Base-by-base conservation (phyloP, 2,888 invertebrate species). In the Tetranychus truncatus region DNA sequence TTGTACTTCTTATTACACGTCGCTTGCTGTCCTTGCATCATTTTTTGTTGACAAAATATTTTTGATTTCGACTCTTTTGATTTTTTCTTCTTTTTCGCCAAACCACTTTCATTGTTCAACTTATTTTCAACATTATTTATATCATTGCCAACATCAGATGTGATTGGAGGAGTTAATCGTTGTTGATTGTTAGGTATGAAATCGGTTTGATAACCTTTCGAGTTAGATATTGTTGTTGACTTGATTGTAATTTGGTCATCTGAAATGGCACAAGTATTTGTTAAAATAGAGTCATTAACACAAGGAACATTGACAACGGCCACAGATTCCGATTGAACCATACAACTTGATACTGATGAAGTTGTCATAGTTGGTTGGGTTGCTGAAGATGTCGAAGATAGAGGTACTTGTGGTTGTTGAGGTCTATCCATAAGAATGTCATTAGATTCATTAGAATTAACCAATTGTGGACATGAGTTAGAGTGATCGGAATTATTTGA, bases 11-110 rank as follows among this genome's bases (percentile, higher is more conserved):
- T 20, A 69, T 24, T 69, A 11, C 5, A 20, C 18, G 11, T 21
- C 18, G 69, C 24, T 20, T n/a, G 6, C 18, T n/a, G 21, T 20
- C 21, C 20, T 24, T 24, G 9, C 11, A 24, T 69, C 21, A 24
- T n/a, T 20, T 24, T 24, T 69, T 69, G 20, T 4, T 18, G 44
- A 34, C 72, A 20, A 72, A 24, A 24, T 9, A 72, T n/a, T 72
- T 72, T 72, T 72, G 34, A 45, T 11, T 72, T 72, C 0, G 72
- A 24, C 44, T 72, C 45, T 45, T 72, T 72, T 72, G 44, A 45
- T 72, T 72, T 72, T n/a, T 72, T 72, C 72, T 72, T 72, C 34
- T 45, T 72, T 44, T 72, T 72, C 1, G 15, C 9, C 45, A 18
- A 7, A 55, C 55, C 55, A 55, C 55, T 34, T 45, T 45, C 72